Conservation (phyloP, 2,888 invertebrate species). For the Mamestra brassicae region DNA sequence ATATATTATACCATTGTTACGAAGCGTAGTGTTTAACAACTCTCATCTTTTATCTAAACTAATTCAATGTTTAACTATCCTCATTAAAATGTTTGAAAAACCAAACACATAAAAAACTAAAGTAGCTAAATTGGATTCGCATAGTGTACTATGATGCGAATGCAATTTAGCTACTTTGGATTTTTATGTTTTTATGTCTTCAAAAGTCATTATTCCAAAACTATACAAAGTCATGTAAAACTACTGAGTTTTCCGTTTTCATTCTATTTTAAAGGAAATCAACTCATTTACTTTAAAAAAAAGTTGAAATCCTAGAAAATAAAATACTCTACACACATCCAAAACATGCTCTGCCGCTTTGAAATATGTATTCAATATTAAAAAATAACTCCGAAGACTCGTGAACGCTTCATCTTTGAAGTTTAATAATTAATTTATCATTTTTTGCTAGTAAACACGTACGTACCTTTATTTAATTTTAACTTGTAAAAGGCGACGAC, state of each 20-base stretch:
- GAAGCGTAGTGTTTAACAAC: neutral
- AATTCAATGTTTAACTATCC: neutral
- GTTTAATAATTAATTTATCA: slow-evolving; percentile 6
- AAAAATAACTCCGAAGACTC: neutral
- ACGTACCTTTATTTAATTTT: slow-evolving; percentile 8
- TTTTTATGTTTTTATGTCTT: neutral
- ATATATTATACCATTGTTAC: neutral
- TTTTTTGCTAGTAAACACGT: slow-evolving; percentile 11
- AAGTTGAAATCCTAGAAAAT: neutral
- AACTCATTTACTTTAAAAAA: no score
- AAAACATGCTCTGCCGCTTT: neutral
- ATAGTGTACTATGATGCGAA: no score
- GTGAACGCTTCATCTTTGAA: neutral
- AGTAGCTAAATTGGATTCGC: neutral
- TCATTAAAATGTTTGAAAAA: neutral
- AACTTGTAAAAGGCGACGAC: neutral
- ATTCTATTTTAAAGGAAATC: no score
- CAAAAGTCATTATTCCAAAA: neutral
- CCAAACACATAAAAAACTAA: neutral
- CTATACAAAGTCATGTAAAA: no score
- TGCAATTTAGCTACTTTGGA: neutral
- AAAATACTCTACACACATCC: neutral
- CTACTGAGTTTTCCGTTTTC: no score
- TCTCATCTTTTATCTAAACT: neutral
- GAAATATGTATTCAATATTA: neutral